phyloP scores from a whole-genome alignment of 2,113 vertebrate species.

The Tringa solitaria region DNA sequence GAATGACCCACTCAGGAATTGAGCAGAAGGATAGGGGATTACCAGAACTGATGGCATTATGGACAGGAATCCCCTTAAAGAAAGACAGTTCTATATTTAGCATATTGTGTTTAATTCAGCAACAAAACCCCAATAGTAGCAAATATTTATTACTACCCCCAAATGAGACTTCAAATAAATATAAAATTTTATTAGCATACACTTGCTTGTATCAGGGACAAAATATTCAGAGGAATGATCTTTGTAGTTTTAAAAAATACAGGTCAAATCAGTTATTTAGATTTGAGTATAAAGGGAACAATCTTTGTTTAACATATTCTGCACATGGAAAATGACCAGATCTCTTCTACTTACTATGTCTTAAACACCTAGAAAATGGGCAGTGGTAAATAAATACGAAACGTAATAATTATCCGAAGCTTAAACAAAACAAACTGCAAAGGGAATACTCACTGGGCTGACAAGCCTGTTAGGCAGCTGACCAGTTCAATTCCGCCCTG shows the following conservation, averaged over 20 bases:
- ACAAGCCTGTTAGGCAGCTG: background rate
- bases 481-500: background rate
- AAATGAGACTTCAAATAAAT: background rate
- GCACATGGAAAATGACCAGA: background rate
- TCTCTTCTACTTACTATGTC: background rate
- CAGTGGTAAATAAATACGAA: background rate
- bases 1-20: conserved; percentile 4
- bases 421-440: background rate
- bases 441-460: background rate
- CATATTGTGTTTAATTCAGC: background rate
- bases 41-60: conserved; percentile 47
- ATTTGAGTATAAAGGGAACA: background rate
- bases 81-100: conserved; percentile 36
- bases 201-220: background rate
- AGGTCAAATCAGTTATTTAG: background rate
- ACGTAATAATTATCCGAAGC: background rate
- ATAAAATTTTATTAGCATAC: background rate
- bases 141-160: background rate
- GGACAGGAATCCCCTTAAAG: conserved; percentile 44
- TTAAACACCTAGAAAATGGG: background rate
- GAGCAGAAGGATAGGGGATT: conserved; percentile 55
- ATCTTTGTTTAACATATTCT: background rate
- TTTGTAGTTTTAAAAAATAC: background rate
- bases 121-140: background rate
- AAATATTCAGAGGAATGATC: background rate